Percentiles rank a stretch among this genome's conserved stretches.
phyloP scores from a whole-genome alignment of 1,140 invertebrate species.

The Drosophila insularis region DNA sequence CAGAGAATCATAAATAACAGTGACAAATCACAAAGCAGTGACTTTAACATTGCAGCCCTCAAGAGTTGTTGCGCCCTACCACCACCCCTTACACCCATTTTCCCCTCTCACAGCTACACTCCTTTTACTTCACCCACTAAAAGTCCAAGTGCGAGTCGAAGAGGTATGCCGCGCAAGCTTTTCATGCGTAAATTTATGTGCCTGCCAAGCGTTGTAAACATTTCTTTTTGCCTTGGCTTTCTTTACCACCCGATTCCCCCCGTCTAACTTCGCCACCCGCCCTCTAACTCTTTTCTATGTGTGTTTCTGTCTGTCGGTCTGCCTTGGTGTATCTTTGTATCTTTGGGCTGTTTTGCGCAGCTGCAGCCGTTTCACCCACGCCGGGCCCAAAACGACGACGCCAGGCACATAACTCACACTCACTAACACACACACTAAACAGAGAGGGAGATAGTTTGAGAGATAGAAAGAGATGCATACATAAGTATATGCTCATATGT shows the following conservation, averaged over 20 bases:
- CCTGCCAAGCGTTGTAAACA: constrained; percentile 74
- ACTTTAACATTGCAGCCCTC: constrained; percentile 49
- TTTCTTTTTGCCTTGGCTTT: constrained; percentile 69
- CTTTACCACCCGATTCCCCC: constrained; percentile 31
- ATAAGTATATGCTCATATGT: constrained; percentile 54
- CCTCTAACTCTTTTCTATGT: constrained; percentile 6
- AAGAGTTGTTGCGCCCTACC: not conserved
- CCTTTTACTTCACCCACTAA: not conserved
- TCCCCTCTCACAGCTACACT: not conserved
- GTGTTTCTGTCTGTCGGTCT: not conserved
- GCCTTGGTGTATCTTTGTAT: constrained; percentile 11
- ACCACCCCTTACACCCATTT: not conserved
- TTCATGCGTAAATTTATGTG: constrained; percentile 79
- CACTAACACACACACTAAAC: not conserved
- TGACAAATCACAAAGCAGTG: constrained; percentile 55
- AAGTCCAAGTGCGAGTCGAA: constrained; percentile 27
- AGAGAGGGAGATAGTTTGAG: not conserved
- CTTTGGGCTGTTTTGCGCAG: constrained; percentile 50
- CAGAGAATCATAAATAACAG: constrained; percentile 51
- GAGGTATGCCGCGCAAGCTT: constrained; percentile 59
- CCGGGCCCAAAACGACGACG: constrained; percentile 53
- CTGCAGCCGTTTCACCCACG: constrained; percentile 76
- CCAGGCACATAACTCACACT: constrained; percentile 55
- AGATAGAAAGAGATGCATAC: not conserved
- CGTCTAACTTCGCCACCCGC: not conserved